A percentile compares a stretch with the other conserved stretches of the same genome.
Conservation (phyloP, 2,888 invertebrate species). For the Acanthococcus lagerstroemiae region DNA sequence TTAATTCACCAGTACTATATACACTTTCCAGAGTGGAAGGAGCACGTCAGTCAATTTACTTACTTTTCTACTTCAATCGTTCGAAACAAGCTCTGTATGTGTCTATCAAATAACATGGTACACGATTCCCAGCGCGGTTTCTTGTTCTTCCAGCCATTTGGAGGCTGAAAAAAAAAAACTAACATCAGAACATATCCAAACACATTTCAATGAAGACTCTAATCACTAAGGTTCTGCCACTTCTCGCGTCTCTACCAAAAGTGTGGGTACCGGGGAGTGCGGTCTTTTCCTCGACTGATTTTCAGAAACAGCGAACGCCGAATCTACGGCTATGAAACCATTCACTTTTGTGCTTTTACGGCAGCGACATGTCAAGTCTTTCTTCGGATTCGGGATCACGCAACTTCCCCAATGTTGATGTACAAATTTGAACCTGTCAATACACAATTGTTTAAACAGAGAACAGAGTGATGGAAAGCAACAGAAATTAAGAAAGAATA, state of each 20-base stretch:
- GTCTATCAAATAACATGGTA: slow-evolving; percentile 8
- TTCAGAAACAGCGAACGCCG: not conserved
- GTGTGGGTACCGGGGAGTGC: not conserved
- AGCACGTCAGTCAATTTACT: too few species aligned
- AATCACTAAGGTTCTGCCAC: too few species aligned
- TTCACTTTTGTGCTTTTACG: not conserved
- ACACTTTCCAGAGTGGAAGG: not conserved
- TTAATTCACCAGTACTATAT: not conserved
- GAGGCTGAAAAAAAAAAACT: slow-evolving; percentile 1
- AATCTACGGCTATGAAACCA: not conserved
- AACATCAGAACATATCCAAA: not conserved
- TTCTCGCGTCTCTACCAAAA: too few species aligned
- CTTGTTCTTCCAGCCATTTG: not conserved
- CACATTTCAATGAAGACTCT: not conserved
- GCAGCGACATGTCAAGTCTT: slow-evolving; percentile 21
- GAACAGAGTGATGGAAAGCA: not conserved
- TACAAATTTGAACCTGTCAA: slow-evolving; percentile 7
- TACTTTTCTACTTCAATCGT: not conserved
- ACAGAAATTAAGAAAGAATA: not conserved
- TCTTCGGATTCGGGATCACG: slow-evolving; percentile 16
- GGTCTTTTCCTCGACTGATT: not conserved
- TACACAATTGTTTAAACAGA: not conserved
- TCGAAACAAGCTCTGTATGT: not conserved
- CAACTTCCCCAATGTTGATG: slow-evolving; percentile 15
- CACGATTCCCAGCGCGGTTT: slow-evolving; percentile 7